phyloP scores from a whole-genome alignment of 2,888 invertebrate species.

The Acronicta alni region DNA sequence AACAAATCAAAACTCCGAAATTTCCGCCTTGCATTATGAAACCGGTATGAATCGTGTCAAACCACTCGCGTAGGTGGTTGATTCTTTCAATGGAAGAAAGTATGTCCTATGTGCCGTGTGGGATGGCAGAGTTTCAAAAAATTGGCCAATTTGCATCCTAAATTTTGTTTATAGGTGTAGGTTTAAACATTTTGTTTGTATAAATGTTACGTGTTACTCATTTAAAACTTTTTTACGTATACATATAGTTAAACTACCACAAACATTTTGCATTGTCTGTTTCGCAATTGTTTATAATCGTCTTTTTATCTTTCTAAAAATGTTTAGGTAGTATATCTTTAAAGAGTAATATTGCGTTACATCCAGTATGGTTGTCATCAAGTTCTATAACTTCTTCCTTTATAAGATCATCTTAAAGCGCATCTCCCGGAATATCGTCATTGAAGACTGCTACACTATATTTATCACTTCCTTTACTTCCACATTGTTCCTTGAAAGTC shows the following conservation, averaged over 20 bases:
- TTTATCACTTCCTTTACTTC: constrained; percentile 83
- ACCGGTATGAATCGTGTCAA: constrained; percentile 82
- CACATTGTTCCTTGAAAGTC: constrained; percentile 71
- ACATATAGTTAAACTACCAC: constrained; percentile 28
- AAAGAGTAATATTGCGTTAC: constrained; percentile 36
- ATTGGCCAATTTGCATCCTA: constrained; percentile 69
- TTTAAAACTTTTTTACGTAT: constrained; percentile 15
- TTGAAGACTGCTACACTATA: constrained; percentile 75
- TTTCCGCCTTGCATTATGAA: constrained; percentile 80
- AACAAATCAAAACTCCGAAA: constrained; percentile 75
- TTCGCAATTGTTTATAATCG: constrained; percentile 42
- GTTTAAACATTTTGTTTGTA: constrained; percentile 30
- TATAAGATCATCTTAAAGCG: constrained; percentile 69
- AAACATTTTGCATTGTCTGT: constrained; percentile 35
- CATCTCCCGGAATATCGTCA: constrained; percentile 80
- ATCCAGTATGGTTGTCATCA: constrained; percentile 69
- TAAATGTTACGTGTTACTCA: constrained; percentile 18
- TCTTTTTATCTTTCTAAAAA: constrained; percentile 30
- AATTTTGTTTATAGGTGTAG: constrained; percentile 39
- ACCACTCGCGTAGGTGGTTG: constrained; percentile 76
- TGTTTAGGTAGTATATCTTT: constrained; percentile 15
- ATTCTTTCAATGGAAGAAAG: constrained; percentile 86
- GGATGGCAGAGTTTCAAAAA: constrained; percentile 60
- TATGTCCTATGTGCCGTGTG: constrained; percentile 62
- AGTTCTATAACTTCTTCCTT: constrained; percentile 71